These are phyloP conservation scores for Spheniscus mendiculus DNA, from an alignment of 2,113 vertebrate genomes.

Conservation along the genomic window DNA sequence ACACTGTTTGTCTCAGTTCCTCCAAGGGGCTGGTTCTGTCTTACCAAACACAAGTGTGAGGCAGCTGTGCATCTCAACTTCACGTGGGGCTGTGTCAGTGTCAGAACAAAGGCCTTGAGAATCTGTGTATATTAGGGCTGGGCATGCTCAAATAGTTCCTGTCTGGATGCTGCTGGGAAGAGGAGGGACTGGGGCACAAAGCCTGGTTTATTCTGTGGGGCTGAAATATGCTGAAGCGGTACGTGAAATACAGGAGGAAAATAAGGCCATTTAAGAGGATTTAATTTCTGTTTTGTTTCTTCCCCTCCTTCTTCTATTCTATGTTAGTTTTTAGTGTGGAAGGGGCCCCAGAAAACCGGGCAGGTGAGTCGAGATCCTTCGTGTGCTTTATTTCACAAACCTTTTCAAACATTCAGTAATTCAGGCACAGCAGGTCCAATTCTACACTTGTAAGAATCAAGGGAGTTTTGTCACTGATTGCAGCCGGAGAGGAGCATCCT, in stretches of 20 bases:
- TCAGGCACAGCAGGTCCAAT: background rate
- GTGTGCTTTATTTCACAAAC: constrained; percentile 60
- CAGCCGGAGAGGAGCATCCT: background rate
- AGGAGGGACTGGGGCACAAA: constrained; percentile 37
- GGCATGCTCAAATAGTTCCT: constrained; percentile 6
- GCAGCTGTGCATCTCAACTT: background rate
- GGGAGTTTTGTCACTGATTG: background rate
- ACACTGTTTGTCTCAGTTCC: background rate
- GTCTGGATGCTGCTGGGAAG: constrained; percentile 42
- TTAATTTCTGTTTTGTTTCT: constrained; percentile 72
- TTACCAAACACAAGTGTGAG: background rate
- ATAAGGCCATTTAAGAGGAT: constrained; percentile 38
- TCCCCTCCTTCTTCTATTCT: constrained; percentile 70
- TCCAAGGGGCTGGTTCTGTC: background rate
- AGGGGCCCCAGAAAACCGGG: constrained; percentile 79
- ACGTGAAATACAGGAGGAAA: constrained; percentile 50
- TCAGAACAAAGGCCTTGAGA: constrained; percentile 23
- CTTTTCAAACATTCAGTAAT: background rate
- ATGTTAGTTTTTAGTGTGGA: constrained; percentile 82
- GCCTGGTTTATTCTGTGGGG: constrained; percentile 21
- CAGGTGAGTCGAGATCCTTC: constrained; percentile 74
- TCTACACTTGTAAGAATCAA: background rate
- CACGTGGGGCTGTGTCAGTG: background rate
- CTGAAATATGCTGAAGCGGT: constrained; percentile 13
- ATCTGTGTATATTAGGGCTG: constrained; percentile 52